Percentiles rank a stretch among this genome's conserved stretches.
Conservation (phyloP, 1,140 invertebrate genomes). For the Mesaphorura yosii region DNA sequence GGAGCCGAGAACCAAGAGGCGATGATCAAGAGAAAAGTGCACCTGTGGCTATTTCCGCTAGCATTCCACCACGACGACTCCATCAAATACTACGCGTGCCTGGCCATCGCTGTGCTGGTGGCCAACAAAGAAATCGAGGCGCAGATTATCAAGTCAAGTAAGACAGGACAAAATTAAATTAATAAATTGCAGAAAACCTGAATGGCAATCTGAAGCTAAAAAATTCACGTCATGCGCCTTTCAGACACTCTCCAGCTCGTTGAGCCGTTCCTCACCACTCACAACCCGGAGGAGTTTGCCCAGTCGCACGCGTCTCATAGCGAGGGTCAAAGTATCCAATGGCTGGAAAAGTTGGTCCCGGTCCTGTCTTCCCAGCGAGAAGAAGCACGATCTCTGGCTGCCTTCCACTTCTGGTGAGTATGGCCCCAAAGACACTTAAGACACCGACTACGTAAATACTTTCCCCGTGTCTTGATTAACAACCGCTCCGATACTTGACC, state of each 20-base stretch:
- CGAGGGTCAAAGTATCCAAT: constrained; percentile 92
- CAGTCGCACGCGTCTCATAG: constrained; percentile 76
- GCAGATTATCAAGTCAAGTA: constrained; percentile 81
- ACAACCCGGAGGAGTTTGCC: constrained; percentile 91
- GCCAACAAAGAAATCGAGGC: constrained; percentile 98
- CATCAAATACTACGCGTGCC: constrained; percentile 94
- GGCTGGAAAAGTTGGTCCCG: constrained; percentile 84
- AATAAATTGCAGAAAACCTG: neutral
- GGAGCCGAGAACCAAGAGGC: constrained; percentile 93
- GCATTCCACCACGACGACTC: constrained; percentile 95
- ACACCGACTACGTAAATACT: no score
- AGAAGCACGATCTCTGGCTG: constrained; percentile 89
- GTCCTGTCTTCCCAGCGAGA: constrained; percentile 90
- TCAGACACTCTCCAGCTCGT: constrained; percentile 72
- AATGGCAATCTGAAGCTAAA: no score
- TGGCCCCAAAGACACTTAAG: no score
- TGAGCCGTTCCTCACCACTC: constrained; percentile 86
- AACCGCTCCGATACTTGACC: neutral
- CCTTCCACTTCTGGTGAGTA: constrained; percentile 83
- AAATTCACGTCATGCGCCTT: no score
- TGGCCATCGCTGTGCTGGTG: constrained; percentile 90
- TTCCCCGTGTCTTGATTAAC: constrained; percentile 8
- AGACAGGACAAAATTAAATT: no score
- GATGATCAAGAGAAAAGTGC: constrained; percentile 91
- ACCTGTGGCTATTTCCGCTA: constrained; percentile 94